Evolutionary conservation across 2,888 invertebrate genomes (phyloP), one percentile per base, ranked within the genome.

Genomic region (Lycophotia porphyrea): DNA sequence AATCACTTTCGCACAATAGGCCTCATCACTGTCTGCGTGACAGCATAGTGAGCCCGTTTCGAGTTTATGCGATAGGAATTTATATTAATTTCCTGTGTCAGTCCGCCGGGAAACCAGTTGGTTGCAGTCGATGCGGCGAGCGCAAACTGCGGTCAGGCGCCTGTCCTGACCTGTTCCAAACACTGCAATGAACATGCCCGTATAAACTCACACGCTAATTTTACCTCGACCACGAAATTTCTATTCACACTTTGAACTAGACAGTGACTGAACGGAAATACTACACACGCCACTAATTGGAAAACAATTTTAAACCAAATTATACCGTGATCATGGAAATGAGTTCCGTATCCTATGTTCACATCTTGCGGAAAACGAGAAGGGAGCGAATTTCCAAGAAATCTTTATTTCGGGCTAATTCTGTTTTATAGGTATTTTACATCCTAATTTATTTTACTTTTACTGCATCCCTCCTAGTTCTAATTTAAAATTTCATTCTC

Each of bases 51-150:
- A 89, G 88, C 91, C 88, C 90, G 88, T 92, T 93, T 89, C 90
- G 90, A 94, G 94, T 94, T 93, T 93, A 93, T 94, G 95, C 93
- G 92, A 94, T 94, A 92, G 93, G 94, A 95, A 95, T 95, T 95
- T 95, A 95, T 95, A 96, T 95, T 95, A 95, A 95, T 95, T 96
- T 95, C 95, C 95, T 94, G 94, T 94, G 93, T 92, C 92, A 92
- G 92, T 91, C 90, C 84, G 90, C 80, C 88, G 90, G 93, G 90
- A 90, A 91, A 90, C 90, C 94, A 94, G 94, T 93, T 94, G 92
- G 95, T 89, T 91, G 92, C 93, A 94, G 93, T 93, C 91, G 90
- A 93, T 92, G 94, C 90, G 93, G 92, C 91, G 82, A 91, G 90
- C 90, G 91, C 92, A 92, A 94, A 93, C 92, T 94, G 95, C 93